phyloP scores from a whole-genome alignment of 2,888 invertebrate species.

The Drosophila flavopinicola region DNA sequence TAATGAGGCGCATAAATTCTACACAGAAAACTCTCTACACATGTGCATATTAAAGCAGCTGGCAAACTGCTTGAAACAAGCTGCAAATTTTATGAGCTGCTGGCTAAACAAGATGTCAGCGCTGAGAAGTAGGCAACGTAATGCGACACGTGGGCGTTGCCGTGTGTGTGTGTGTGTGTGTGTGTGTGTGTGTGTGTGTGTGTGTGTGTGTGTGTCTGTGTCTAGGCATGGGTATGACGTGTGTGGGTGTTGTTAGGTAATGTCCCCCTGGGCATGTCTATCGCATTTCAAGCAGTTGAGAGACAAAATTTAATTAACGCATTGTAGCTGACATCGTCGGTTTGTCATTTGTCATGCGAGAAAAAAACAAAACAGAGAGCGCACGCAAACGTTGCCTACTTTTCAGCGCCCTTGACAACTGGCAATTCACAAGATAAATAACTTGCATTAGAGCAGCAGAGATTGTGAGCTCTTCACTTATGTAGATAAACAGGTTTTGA shows the following conservation, averaged over 20 bases:
- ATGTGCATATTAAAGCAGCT: slow-evolving; percentile 57
- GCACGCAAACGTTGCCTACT: slow-evolving; percentile 37
- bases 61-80: slow-evolving; percentile 59
- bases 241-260: slow-evolving; percentile 13
- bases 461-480: slow-evolving; percentile 13
- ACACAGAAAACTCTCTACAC: slow-evolving; percentile 46
- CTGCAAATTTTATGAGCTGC: slow-evolving; percentile 78
- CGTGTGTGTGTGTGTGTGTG: background rate
- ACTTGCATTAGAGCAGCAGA: slow-evolving; percentile 7
- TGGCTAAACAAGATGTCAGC: slow-evolving; percentile 68
- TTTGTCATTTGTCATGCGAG: slow-evolving; percentile 62
- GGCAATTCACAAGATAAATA: slow-evolving; percentile 38
- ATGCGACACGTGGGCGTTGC: slow-evolving; percentile 36
- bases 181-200: background rate
- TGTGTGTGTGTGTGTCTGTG: slow-evolving; percentile 5
- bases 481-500: slow-evolving; percentile 3
- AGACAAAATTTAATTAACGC: slow-evolving; percentile 75
- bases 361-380: slow-evolving; percentile 18
- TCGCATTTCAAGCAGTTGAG: slow-evolving; percentile 60
- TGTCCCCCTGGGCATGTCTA: slow-evolving; percentile 47
- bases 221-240: background rate
- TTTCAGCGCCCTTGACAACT: slow-evolving; percentile 34
- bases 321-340: slow-evolving; percentile 56
- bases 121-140: slow-evolving; percentile 55
- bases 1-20: slow-evolving; percentile 82